Evolutionary conservation across 2,113 vertebrate genomes (phyloP).

Genomic region (Microtus ochrogaster): DNA sequence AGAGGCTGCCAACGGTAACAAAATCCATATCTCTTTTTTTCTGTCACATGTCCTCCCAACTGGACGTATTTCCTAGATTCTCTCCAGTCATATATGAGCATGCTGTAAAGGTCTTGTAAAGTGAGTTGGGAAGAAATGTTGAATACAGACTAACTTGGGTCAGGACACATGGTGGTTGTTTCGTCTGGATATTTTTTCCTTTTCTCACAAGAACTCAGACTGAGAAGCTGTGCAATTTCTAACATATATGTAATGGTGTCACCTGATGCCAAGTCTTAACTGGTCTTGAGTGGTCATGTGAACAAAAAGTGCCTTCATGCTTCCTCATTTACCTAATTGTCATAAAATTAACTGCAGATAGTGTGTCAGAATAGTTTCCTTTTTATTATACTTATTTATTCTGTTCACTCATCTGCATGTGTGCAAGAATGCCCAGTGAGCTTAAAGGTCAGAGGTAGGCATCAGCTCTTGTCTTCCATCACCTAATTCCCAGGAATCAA

Average conservation of each 20-base stretch:
- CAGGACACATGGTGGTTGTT: background rate
- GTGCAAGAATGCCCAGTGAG: background rate
- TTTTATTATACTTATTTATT: background rate
- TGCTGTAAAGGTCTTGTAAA: background rate
- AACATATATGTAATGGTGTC: background rate
- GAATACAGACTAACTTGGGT: background rate
- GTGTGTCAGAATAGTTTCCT: no score
- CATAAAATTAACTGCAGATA: background rate
- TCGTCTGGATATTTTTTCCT: background rate
- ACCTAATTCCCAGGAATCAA: background rate
- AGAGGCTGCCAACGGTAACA: background rate
- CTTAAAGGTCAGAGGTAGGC: background rate
- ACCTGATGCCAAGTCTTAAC: background rate
- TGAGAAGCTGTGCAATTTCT: background rate
- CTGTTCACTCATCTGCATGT: background rate
- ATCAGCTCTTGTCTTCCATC: background rate
- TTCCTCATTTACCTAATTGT: no score
- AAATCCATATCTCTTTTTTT: background rate
- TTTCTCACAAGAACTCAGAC: background rate
- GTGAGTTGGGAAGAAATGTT: background rate
- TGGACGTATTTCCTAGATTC: background rate
- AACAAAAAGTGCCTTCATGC: background rate
- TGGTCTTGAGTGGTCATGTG: background rate
- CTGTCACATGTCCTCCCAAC: background rate
- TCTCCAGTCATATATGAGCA: background rate